Conservation (phyloP, 2,888 invertebrate genomes). For the Cremastobaeus sp. region DNA sequence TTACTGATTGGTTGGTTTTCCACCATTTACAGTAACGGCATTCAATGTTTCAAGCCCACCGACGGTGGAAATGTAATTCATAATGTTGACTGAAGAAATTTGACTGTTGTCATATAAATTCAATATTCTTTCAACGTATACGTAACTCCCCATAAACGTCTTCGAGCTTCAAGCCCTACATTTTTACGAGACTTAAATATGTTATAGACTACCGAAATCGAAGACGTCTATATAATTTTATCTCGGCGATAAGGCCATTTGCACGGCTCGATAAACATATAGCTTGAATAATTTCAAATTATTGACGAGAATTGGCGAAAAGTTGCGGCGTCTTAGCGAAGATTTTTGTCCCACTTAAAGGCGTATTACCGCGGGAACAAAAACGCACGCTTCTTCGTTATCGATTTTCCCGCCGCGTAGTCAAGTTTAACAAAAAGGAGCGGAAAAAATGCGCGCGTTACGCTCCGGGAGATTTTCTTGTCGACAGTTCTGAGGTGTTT, state of each 20-base stretch:
- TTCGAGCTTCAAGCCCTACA: constrained; percentile 5
- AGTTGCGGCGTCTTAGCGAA: constrained; percentile 11
- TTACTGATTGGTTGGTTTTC: no score
- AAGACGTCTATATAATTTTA: constrained; percentile 42
- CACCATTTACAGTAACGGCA: no score
- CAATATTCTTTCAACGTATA: constrained; percentile 6
- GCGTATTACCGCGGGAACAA: constrained; percentile 28
- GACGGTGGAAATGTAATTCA: no score
- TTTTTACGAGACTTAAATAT: constrained; percentile 42
- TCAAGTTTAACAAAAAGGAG: constrained; percentile 32
- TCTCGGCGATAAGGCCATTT: constrained; percentile 22
- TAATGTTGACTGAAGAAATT: neutral
- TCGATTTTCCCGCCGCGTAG: constrained; percentile 25
- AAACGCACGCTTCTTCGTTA: constrained; percentile 37
- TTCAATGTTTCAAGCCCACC: no score
- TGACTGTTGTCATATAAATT: constrained; percentile 17
- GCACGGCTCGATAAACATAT: constrained; percentile 19
- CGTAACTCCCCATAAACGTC: constrained; percentile 27
- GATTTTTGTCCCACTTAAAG: constrained; percentile 35
- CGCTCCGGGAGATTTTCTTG: constrained; percentile 31
- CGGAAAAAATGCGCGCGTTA: constrained; percentile 1
- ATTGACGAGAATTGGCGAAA: constrained; percentile 29
- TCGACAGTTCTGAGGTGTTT: constrained; percentile 37
- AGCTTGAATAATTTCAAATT: constrained; percentile 39
- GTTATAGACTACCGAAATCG: constrained; percentile 36